These are phyloP conservation scores for Elephas maximus DNA, from an alignment of 2,113 vertebrate genomes.

Conservation along the genomic window DNA sequence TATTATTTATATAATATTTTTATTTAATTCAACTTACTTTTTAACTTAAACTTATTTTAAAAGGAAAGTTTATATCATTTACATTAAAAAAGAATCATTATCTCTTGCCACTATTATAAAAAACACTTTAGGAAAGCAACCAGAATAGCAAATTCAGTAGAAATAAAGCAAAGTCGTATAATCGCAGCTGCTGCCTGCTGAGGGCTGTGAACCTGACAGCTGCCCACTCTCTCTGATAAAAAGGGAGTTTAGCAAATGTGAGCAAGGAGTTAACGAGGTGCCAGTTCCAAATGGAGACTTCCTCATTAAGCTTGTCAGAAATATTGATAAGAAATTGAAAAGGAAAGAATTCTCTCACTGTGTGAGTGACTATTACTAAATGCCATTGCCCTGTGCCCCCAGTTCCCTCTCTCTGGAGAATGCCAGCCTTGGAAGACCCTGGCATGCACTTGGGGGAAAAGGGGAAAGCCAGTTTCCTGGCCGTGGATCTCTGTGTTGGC, in stretches of 20 bases:
- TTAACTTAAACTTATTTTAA: not conserved
- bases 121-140: conserved; percentile 22
- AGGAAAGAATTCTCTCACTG: not conserved
- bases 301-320: not conserved
- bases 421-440: not conserved
- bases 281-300: not conserved
- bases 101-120: not conserved
- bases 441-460: not conserved
- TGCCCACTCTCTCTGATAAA: not conserved
- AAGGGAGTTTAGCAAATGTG: not conserved
- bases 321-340: not conserved
- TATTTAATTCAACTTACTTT: not conserved
- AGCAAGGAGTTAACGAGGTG: not conserved
- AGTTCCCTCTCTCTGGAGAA: not conserved
- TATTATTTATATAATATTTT: not conserved
- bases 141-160: not conserved
- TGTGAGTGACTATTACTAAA: not conserved
- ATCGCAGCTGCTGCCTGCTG: not conserved
- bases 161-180: not conserved
- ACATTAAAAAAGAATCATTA: not conserved
- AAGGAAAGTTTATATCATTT: not conserved
- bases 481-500: not conserved
- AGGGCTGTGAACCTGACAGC: not conserved
- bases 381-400: not conserved
- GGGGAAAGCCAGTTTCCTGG: not conserved